phyloP scores from a whole-genome alignment of 2,888 invertebrate species.

The Eurois occulta region DNA sequence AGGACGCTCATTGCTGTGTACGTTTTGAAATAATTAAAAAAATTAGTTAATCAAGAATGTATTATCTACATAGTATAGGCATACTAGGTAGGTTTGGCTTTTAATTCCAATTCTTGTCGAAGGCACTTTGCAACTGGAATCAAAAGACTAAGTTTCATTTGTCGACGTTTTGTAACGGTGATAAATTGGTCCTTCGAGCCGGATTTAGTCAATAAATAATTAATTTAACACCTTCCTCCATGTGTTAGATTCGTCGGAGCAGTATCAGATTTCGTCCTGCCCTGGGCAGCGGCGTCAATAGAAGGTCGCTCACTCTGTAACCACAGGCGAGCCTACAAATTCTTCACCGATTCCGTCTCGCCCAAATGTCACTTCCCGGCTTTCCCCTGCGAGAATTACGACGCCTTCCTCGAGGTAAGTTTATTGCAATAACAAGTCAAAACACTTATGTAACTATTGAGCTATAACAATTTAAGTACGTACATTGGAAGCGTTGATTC shows the following conservation, averaged over 20 bases:
- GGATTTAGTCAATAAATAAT: not conserved
- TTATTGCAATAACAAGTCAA: constrained; percentile 7
- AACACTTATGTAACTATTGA: constrained; percentile 18
- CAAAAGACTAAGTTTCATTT: not conserved
- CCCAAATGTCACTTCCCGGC: constrained; percentile 97
- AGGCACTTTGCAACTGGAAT: too few relatives aligned
- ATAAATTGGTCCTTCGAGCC: not conserved
- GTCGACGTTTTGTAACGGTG: not conserved
- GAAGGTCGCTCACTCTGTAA: constrained; percentile 97
- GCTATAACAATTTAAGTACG: constrained; percentile 11
- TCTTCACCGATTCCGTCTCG: constrained; percentile 98
- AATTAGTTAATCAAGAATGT: constrained; percentile 34
- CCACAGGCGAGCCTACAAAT: constrained; percentile 97
- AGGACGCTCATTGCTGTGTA: constrained; percentile 7
- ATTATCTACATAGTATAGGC: not conserved
- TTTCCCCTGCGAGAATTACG: constrained; percentile 96
- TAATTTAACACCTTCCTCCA: not conserved
- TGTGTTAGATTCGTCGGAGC: constrained; percentile 94
- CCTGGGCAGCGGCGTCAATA: constrained; percentile 91
- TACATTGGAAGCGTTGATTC: constrained; percentile 13
- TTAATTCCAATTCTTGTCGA: too few relatives aligned
- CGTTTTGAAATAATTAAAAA: constrained; percentile 4
- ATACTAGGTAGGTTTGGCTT: too few relatives aligned
- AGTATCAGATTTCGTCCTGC: constrained; percentile 96
- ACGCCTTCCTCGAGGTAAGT: constrained; percentile 93